These are phyloP conservation scores for Leptodactylus fallax DNA, from an alignment of 2,797 vertebrate genomes.

Conservation along the genomic window DNA sequence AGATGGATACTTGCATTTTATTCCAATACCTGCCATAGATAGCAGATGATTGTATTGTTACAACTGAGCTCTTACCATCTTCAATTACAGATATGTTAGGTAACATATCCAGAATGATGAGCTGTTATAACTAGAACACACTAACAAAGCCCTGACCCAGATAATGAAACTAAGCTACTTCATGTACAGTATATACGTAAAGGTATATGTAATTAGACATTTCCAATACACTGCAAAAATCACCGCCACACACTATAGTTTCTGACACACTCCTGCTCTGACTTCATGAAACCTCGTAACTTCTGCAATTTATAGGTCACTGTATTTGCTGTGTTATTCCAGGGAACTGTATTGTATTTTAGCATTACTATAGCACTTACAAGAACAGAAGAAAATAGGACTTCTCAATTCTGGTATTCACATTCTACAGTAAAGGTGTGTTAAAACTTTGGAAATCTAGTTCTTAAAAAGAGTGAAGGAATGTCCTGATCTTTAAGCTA, in stretches of 20 bases:
- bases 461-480: background rate
- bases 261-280: background rate
- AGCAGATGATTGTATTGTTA: background rate
- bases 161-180: background rate
- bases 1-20: slow-evolving; percentile 43
- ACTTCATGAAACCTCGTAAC: background rate
- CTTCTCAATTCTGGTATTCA: background rate
- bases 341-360: background rate
- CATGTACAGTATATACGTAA: background rate
- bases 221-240: background rate
- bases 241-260: background rate
- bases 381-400: background rate
- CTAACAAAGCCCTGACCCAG: background rate
- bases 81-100: slow-evolving; percentile 1
- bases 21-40: background rate
- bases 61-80: background rate
- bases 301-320: slow-evolving; percentile 41
- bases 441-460: background rate
- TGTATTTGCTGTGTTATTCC: background rate
- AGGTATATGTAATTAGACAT: background rate
- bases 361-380: background rate
- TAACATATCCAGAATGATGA: background rate
- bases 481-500: background rate
- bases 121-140: background rate
- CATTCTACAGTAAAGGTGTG: background rate